A percentile compares a stretch with the other conserved stretches of the same genome.
phyloP scores from a whole-genome alignment of 2,113 vertebrate genomes.

The Eurystomus gularis region DNA sequence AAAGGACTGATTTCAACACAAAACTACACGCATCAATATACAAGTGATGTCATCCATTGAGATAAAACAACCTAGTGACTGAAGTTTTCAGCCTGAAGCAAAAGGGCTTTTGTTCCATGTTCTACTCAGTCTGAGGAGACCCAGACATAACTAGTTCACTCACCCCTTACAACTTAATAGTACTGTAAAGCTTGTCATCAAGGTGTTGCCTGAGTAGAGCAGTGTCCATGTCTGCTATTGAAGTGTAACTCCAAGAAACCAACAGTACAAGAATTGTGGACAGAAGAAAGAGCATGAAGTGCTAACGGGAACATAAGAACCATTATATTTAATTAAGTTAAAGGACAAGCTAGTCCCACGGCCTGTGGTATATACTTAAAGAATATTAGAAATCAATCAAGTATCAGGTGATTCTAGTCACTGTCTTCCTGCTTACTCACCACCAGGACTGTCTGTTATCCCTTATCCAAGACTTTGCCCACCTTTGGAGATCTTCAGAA shows the following conservation, averaged over 20 bases:
- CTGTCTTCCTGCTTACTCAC: not conserved
- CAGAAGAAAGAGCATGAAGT: not conserved
- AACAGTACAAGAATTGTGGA: not conserved
- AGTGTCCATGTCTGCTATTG: not conserved
- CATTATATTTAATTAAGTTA: not conserved
- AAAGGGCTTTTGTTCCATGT: not conserved
- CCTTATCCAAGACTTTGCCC: not conserved
- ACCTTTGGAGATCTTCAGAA: not conserved
- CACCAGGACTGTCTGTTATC: not conserved
- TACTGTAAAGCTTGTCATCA: not conserved
- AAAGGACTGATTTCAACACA: not conserved
- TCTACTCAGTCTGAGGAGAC: not conserved
- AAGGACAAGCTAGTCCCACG: not conserved
- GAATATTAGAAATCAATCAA: not conserved
- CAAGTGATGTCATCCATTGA: not conserved
- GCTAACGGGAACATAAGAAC: not conserved
- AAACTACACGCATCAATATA: not conserved
- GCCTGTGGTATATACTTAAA: not conserved
- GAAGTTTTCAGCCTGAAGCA: not conserved
- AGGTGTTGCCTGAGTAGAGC: not conserved
- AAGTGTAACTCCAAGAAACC: not conserved
- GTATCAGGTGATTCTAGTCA: not conserved
- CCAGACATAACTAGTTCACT: not conserved
- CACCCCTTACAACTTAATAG: not conserved
- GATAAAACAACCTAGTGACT: not conserved